Evolutionary conservation across 2,797 vertebrate species (phyloP).

Genomic region (Halcyon chelicuti): DNA sequence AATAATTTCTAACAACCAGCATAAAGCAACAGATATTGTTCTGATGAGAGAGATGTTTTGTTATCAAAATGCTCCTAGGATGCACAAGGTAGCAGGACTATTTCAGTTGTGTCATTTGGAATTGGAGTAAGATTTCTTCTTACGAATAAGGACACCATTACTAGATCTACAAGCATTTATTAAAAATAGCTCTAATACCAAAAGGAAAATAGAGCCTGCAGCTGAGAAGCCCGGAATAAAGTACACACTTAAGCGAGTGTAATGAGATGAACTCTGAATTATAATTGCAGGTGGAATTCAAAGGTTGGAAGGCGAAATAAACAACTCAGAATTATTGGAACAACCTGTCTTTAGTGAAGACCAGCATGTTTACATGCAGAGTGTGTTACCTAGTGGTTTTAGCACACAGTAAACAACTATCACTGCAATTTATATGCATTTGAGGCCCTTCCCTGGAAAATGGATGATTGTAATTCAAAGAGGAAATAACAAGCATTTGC

Average conservation of each 20-base stretch:
- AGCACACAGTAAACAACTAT: background rate
- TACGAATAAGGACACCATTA: background rate
- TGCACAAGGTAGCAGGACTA: background rate
- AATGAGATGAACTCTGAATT: background rate
- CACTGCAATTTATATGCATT: background rate
- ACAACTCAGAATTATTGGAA: background rate
- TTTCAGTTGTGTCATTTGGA: background rate
- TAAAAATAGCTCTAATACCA: background rate
- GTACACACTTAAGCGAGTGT: accelerated
- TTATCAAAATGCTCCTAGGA: background rate
- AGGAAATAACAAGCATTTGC: background rate
- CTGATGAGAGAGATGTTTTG: background rate
- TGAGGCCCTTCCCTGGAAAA: background rate
- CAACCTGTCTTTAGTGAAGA: background rate
- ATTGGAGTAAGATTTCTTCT: background rate
- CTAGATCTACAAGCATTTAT: background rate
- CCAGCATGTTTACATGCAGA: background rate
- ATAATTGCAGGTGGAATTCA: background rate
- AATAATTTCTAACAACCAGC: background rate
- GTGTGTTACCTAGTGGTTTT: background rate
- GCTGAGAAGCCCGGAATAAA: background rate
- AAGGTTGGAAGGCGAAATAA: background rate
- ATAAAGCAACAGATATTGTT: background rate
- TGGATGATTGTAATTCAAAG: background rate
- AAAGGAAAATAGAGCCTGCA: background rate